A percentile compares a stretch with the other conserved stretches of the same genome.
Evolutionary conservation across 2,113 vertebrate species (phyloP).

Genomic region (Nannospalax galili): DNA sequence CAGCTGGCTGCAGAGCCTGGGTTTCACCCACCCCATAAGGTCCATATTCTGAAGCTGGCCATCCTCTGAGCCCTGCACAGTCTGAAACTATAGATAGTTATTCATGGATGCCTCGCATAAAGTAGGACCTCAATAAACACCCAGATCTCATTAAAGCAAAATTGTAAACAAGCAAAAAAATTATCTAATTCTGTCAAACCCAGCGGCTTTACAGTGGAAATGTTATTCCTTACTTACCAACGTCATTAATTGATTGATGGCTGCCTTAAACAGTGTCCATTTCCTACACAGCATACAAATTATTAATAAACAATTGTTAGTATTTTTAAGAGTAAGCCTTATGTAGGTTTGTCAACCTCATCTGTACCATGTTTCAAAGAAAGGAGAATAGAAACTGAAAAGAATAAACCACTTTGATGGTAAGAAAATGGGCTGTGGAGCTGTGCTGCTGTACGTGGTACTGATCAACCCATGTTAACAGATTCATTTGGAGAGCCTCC

Average conservation of each 20-base stretch:
- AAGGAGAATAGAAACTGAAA: background rate
- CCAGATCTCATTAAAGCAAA: background rate
- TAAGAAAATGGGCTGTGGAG: background rate
- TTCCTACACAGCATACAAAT: background rate
- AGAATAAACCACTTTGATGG: background rate
- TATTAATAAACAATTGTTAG: background rate
- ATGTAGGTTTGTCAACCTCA: background rate
- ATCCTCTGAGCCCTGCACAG: background rate
- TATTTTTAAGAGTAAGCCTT: background rate
- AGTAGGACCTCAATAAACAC: background rate
- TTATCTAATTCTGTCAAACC: background rate
- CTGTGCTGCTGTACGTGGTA: slow-evolving; percentile 39
- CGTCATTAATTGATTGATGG: background rate
- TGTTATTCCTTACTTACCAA: background rate
- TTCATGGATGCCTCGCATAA: background rate
- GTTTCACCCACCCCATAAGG: background rate
- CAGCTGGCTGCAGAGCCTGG: background rate
- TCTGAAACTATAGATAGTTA: background rate
- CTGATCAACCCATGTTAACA: background rate
- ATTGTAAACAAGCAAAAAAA: background rate
- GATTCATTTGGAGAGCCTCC: background rate
- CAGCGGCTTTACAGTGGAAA: background rate
- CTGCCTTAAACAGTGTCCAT: background rate
- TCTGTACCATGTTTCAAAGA: background rate
- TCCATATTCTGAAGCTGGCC: background rate